Evolutionary conservation across 2,888 invertebrate genomes (phyloP), one percentile per base, ranked within the genome.

Genomic region (Xylota segnis): DNA sequence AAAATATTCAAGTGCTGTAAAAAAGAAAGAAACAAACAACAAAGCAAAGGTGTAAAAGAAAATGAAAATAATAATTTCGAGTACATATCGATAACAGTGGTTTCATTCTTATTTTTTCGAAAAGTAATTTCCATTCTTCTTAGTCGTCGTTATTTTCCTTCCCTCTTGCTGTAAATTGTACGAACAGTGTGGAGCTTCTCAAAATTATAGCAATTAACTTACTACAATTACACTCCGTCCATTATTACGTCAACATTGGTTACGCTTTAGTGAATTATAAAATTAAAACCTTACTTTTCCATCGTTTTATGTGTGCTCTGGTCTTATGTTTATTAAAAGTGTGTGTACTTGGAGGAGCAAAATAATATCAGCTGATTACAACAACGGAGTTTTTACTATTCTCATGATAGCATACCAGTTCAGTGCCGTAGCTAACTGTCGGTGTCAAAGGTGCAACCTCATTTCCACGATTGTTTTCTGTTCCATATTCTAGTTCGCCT

Each of bases 251-350:
- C 82, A 86, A 86, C 77, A 72, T 81, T 77, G 68, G 86, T 72
- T 86, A 82, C 82, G 86, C 86, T 86, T 86, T 82, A 86, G 72
- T 77, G 86, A 86, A 82, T 86, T 86, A 77, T 50, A 77, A 82
- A 82, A 82, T 76, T 77, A 68, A 86, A 72, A 56, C 9, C 47
- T 59, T 50, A 70, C 47, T 74, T 75, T 83, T 75, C 43, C 29
- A 50, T 79, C 16, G 23, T 27, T 65, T 58, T 34, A 12, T 58
- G 12, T 34, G 27, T 59, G 14, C 14, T 61, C 40, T 61, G 16
- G 18, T 18, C 74, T 58, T 18, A 50, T 71, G 70, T 79, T 72
- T 68, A 29, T 65, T 59, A 29, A 47, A 40, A 78, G 61, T 72
- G 59, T 71, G 45, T 66, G 61, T 63, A 37, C 37, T 9, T 58